Base-by-base conservation (phyloP, 2,113 vertebrate species). In the Euleptes europaea region DNA sequence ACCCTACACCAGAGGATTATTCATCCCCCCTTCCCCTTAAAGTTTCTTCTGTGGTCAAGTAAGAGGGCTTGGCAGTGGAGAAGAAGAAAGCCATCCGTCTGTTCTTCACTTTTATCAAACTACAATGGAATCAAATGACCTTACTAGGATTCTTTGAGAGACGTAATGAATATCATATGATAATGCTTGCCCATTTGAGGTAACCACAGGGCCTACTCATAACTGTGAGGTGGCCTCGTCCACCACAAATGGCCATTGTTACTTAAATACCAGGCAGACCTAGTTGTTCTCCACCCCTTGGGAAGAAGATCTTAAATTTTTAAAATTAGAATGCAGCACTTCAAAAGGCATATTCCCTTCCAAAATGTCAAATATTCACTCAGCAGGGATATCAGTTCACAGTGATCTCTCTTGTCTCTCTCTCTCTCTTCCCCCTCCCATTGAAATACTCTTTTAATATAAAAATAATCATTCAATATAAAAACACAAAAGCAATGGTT, bases 401-500 rank as follows among this genome's bases (percentile, higher is more conserved):
- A 78, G 26, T 71, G 49, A 78, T 71, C 75, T 78, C 40, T 70
- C 51, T 21, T 80, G 66, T 88, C 77, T 72, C 82, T 84, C 82
- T 12, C 82, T 80, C 85, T 49, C 91, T 82, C 91, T 88, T 90
- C 51, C 67, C 47, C 89, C 78, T 83, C 92, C 90, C 87, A 89
- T 90, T 69, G 80, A 84, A 77, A 78, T 28, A 3, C 31, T 85
- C 66, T 78, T 90, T 86, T 67, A 82, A 89, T 66, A 10, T 28
- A 90, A 54, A 21, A 21, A 57, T 21, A 57, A 57, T 54, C 15
- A 54, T 23, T 3, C 54, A 57, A 23, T 54, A 54, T 4, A 21
- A 23, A 57, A 57, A 57, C 21, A 23, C 19, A 57, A 57, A 57
- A 17, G 12, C 9, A 13, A 28, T 42, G 42, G 31, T 23, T 21